A percentile compares a stretch with the other conserved stretches of the same genome.
Conservation (phyloP, 2,113 vertebrate genomes). For the Campylomormyrus numenius region DNA sequence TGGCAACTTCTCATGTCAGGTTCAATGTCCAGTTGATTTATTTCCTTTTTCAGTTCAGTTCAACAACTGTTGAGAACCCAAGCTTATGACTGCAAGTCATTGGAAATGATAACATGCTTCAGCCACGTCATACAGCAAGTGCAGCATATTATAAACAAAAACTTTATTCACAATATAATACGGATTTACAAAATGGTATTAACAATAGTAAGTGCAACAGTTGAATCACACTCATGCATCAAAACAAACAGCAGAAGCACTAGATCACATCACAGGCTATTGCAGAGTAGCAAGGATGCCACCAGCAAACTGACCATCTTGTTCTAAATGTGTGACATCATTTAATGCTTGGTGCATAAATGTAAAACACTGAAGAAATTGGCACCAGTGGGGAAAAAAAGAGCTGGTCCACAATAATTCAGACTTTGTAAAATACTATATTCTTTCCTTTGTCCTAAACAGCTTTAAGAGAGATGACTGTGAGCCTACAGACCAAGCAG, state of each 20-base stretch:
- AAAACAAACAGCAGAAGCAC: background rate
- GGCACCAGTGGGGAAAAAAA: background rate
- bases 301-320: background rate
- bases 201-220: background rate
- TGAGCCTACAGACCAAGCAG: background rate
- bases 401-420: background rate
- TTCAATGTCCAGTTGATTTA: background rate
- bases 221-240: background rate
- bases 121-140: background rate
- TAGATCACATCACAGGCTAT: background rate
- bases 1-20: background rate
- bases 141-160: background rate
- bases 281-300: background rate
- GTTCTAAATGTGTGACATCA: background rate
- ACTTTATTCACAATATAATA: constrained; percentile 1
- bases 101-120: background rate
- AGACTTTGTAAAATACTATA: background rate
- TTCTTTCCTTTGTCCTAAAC: background rate
- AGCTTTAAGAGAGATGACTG: background rate
- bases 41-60: background rate
- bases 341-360: background rate
- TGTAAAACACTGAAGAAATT: background rate
- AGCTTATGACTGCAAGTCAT: background rate
- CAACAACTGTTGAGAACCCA: background rate
- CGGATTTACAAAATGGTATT: background rate